These are phyloP conservation scores for Varanus komodoensis DNA, from an alignment of 2,113 vertebrate species.

Conservation along the genomic window DNA sequence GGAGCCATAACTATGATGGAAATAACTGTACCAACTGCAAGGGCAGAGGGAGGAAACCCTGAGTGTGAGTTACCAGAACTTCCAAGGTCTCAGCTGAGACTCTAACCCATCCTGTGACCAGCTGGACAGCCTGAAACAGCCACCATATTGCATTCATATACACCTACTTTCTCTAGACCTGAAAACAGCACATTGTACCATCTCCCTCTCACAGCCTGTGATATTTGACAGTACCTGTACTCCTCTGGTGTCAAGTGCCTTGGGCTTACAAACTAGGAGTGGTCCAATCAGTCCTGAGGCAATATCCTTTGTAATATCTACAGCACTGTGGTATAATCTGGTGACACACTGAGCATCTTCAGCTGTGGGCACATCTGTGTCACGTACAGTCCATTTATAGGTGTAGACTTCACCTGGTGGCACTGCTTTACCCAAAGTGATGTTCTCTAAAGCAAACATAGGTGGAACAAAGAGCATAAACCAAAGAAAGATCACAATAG, in stretches of 20 bases:
- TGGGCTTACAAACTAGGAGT: slow-evolving; percentile 93
- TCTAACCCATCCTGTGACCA: too few relatives aligned
- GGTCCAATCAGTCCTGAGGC: slow-evolving; percentile 94
- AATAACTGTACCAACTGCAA: too few relatives aligned
- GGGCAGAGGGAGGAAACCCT: too few relatives aligned
- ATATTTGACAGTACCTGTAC: slow-evolving; percentile 86
- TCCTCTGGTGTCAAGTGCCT: slow-evolving; percentile 88
- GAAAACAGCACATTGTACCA: not conserved
- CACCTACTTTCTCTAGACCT: not conserved
- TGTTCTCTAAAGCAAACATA: slow-evolving; percentile 77
- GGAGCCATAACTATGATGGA: too few relatives aligned
- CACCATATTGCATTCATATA: not conserved
- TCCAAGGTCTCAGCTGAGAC: too few relatives aligned
- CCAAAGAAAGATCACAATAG: not conserved
- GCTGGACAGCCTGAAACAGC: too few relatives aligned
- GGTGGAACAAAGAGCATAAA: not conserved
- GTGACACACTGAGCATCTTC: slow-evolving; percentile 90
- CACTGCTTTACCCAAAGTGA: slow-evolving; percentile 80
- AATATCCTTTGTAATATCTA: slow-evolving; percentile 87
- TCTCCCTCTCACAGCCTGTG: not conserved
- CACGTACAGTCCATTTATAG: slow-evolving; percentile 88
- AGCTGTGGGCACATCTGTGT: slow-evolving; percentile 86
- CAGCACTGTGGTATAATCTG: slow-evolving; percentile 92
- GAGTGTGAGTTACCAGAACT: too few relatives aligned
- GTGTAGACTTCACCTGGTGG: slow-evolving; percentile 87